phyloP scores from a whole-genome alignment of 1,140 invertebrate genomes.

The Micrasema minimum region DNA sequence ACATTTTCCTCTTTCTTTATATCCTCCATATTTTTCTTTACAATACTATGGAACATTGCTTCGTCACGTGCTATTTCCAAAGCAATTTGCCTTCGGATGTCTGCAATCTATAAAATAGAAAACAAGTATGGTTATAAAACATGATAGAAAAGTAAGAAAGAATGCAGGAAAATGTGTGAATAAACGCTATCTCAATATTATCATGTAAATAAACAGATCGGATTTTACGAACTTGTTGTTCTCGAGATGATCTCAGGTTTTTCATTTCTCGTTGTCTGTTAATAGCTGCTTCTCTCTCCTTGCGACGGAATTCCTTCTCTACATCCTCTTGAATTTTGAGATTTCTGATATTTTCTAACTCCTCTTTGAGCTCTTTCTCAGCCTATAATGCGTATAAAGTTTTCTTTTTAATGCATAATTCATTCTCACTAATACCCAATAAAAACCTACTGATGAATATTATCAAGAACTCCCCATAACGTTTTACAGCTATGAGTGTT shows the following conservation, averaged over 20 bases:
- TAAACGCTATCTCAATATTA: neutral
- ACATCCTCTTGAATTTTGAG: conserved; percentile 67
- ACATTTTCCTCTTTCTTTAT: conserved; percentile 62
- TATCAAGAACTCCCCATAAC: too few species aligned
- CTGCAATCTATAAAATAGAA: conserved; percentile 57
- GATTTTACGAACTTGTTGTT: conserved; percentile 58
- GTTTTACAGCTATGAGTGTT: too few species aligned
- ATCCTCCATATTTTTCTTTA: conserved; percentile 63
- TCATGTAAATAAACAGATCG: neutral
- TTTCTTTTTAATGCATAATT: too few species aligned
- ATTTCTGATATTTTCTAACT: conserved; percentile 63
- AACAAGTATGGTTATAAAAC: neutral
- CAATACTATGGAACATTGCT: conserved; percentile 64
- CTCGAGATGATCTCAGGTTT: conserved; percentile 60
- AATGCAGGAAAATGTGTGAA: neutral
- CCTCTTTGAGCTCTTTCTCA: conserved; percentile 63
- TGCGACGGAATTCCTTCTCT: conserved; percentile 62
- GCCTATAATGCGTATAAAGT: conserved; percentile 55
- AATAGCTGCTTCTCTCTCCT: conserved; percentile 61
- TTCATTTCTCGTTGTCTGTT: conserved; percentile 66
- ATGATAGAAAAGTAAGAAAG: neutral
- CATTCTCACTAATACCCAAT: too few species aligned
- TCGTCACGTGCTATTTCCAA: conserved; percentile 65
- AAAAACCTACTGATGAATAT: too few species aligned
- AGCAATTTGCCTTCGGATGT: conserved; percentile 64